Base-by-base conservation (phyloP, 2,797 vertebrate genomes). In the Pangasius macronema region DNA sequence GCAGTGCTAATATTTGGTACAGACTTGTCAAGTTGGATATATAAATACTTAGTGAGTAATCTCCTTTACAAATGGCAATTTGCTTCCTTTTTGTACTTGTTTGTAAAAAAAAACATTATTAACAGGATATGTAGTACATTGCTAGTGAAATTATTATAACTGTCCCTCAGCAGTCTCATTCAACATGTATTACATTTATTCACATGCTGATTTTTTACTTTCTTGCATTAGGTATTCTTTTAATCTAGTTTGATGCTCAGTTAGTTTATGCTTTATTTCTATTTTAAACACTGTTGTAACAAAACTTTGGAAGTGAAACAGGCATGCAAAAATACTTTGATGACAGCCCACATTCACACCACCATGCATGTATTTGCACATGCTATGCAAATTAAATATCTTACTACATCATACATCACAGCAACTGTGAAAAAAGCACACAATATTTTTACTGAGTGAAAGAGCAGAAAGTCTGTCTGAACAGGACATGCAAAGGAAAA, bases 341-440 rank as follows among this genome's bases (percentile, higher is more conserved):
- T 22, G 22, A 42, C 49, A 79, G 53, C 9, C 53, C 77, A 86
- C 27, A 49, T 51, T 65, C 22, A 49, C 46, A 51, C 13, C 82
- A n/a, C 4, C 49, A 87, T 79, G 70, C 36, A 70, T 46, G 61
- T 49, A 72, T 49, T 27, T 67, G 39, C 36, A 75, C 82, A 85
- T 33, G 9, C 53, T 70, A 33, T 39, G 68, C 46, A 81, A 61
- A 81, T n/a, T 0, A 42, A 81, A 61, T 81, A 7, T 16, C 22
- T 27, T 59, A 36, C 8, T 36, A 6, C 57, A 42, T 59, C 20
- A 80, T 24, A 80, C 53, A 59, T 61, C 36, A 27, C 55, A 42
- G 79, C 22, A 27, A 49, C 49, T 22, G 14, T 59, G 70, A 30
- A 83, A 77, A 82, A 61, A 24, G 61, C 55, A 87, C 27, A 51